phyloP scores from a whole-genome alignment of 2,888 invertebrate genomes.

The Carabus problematicus region DNA sequence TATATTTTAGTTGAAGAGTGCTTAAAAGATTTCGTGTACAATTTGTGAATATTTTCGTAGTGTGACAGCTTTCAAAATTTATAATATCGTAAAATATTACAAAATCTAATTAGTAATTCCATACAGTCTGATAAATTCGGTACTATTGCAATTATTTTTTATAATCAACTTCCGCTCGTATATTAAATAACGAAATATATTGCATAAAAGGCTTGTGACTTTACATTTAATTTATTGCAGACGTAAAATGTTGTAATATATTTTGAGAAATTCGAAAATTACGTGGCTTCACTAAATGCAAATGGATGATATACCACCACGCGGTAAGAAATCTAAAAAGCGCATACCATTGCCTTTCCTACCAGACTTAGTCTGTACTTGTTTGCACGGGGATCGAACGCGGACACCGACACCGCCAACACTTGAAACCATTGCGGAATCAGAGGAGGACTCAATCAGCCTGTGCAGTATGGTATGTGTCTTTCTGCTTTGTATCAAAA shows the following conservation, averaged over 20 bases:
- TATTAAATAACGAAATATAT: no score
- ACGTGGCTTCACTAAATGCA: slow-evolving; percentile 1
- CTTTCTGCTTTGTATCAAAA: not conserved
- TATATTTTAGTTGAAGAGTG: not conserved
- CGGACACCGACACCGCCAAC: slow-evolving; percentile 37
- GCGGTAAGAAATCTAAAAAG: slow-evolving; percentile 45
- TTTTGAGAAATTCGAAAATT: not conserved
- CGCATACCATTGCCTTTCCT: slow-evolving; percentile 48
- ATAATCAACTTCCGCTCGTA: no score
- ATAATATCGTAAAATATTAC: no score
- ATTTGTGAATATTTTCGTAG: not conserved
- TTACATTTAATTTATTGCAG: no score
- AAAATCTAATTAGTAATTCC: no score
- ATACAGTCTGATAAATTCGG: no score
- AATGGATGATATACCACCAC: slow-evolving; percentile 30
- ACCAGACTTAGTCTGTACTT: slow-evolving; percentile 49
- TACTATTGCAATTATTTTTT: no score
- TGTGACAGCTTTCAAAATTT: not conserved
- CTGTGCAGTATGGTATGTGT: slow-evolving; percentile 36
- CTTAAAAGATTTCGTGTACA: not conserved
- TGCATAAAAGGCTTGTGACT: no score
- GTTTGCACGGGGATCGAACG: slow-evolving; percentile 45
- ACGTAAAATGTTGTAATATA: no score
- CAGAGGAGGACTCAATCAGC: slow-evolving; percentile 37
- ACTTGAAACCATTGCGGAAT: slow-evolving; percentile 37